Percentiles rank a stretch among this genome's conserved stretches.
These are phyloP conservation scores for Erinaceus europaeus DNA, from an alignment of 2,113 vertebrate genomes.

Conservation along the genomic window DNA sequence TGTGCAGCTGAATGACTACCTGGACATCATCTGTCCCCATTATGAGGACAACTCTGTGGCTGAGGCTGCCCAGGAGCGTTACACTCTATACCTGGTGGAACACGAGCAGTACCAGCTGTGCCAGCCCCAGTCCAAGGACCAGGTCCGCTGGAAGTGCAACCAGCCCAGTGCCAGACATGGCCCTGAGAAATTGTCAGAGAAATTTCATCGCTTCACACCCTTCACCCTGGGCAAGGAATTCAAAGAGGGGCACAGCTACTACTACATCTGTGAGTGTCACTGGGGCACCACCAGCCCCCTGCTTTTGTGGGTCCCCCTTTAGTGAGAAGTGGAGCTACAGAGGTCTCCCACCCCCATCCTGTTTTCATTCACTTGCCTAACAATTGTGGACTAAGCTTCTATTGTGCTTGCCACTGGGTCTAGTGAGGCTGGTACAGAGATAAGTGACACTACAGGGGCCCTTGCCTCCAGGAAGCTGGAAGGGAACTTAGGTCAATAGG, in stretches of 20 bases:
- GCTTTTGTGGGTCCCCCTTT: not conserved
- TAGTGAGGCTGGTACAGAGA: no score
- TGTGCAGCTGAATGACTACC: slow-evolving; percentile 91
- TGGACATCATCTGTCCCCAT: slow-evolving; percentile 96
- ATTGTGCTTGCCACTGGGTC: not conserved
- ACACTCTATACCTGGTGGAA: slow-evolving; percentile 95
- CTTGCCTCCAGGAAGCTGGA: not conserved
- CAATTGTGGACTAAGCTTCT: not conserved
- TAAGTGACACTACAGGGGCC: not conserved
- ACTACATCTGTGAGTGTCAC: slow-evolving; percentile 95
- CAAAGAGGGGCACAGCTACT: slow-evolving; percentile 92
- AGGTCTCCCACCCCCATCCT: not conserved
- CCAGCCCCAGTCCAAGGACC: slow-evolving; percentile 90
- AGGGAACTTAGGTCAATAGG: not conserved
- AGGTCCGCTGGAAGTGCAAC: slow-evolving; percentile 94
- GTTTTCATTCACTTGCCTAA: not conserved
- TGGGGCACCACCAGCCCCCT: not conserved
- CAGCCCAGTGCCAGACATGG: slow-evolving; percentile 89
- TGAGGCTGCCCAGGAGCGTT: slow-evolving; percentile 86
- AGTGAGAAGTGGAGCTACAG: not conserved
- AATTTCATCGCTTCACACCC: slow-evolving; percentile 95
- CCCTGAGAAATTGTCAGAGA: slow-evolving; percentile 94
- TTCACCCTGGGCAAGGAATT: slow-evolving; percentile 96
- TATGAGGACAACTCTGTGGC: slow-evolving; percentile 85
- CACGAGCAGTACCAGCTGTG: slow-evolving; percentile 87